These are phyloP conservation scores for Caenorhabditis plicata DNA, from an alignment of 2,888 invertebrate genomes.

Conservation along the genomic window DNA sequence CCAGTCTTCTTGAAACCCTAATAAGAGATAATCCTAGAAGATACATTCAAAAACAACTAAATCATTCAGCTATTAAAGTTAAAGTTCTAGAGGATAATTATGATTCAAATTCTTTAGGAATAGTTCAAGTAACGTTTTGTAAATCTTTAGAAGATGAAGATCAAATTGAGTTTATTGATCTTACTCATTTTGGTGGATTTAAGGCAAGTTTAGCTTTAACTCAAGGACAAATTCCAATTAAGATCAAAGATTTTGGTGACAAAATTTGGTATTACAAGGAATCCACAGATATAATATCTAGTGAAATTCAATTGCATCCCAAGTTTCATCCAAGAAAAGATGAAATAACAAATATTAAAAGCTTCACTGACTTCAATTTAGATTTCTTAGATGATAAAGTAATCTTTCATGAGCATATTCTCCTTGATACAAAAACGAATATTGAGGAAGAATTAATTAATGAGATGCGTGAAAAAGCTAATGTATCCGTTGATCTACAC, in stretches of 20 bases:
- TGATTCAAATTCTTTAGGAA: too few relatives aligned
- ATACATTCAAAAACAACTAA: constrained; percentile 12
- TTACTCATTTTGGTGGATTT: constrained; percentile 25
- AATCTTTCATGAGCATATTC: constrained; percentile 31
- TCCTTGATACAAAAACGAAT: constrained; percentile 23
- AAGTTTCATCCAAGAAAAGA: neutral
- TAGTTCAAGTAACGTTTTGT: neutral
- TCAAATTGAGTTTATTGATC: constrained; percentile 17
- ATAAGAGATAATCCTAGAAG: constrained; percentile 17
- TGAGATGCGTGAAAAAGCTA: constrained; percentile 37
- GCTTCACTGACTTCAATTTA: constrained; percentile 21
- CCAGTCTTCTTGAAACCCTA: constrained; percentile 17
- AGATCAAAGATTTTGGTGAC: constrained; percentile 15
- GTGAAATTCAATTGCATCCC: constrained; percentile 9
- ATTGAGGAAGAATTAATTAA: constrained; percentile 32
- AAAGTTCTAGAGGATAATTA: neutral
- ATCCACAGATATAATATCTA: constrained; percentile 12
- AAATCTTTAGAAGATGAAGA: constrained; percentile 16
- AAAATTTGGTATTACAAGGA: constrained; percentile 34
- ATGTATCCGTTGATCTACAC: constrained; percentile 23
- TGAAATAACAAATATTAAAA: constrained; percentile 25
- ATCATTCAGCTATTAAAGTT: constrained; percentile 7
- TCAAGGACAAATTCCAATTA: constrained; percentile 41
- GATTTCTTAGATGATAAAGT: constrained; percentile 31
- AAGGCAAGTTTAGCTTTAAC: constrained; percentile 24